Base-by-base conservation (phyloP, 2,797 vertebrate genomes). In the Aphelocoma californica region DNA sequence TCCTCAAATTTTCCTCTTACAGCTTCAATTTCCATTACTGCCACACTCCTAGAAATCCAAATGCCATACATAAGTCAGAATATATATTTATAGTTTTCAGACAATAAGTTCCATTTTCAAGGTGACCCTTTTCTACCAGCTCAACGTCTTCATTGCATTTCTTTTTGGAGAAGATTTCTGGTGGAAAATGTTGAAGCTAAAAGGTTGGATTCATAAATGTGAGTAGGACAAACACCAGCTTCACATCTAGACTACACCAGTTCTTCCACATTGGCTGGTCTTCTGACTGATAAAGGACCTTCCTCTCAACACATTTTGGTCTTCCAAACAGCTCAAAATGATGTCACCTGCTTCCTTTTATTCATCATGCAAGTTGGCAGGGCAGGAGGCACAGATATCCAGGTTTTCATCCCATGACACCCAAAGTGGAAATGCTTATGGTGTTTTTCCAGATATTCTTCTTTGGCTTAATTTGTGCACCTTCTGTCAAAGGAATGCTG, bases 141-240 rank as follows among this genome's bases (percentile, higher is more conserved):
- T 64, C 3, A 2, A 6, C 9, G 32, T 42, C 18, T 72, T 82
- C 9, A 38, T 29, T 65, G 24, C 4, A 9, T 65, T 93, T 90
- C 16, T 73, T 51, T 75, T 51, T 62, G 23, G 21, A 18, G 32
- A 5, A 73, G 40, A n/a, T 80, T 70, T 60, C 78, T 92, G n/a
- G 18, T 79, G 40, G 10, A 75, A 72, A 15, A 42, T 8, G 2
- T 40, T 69, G 6, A 18, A 75, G 44, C 14, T n/a, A n/a, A n/a
- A n/a, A n/a, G 4, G 4, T 60, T 77, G 60, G 31, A 70, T 45
- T 93, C 31, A 32, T 47, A 54, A 75, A 54, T 3, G 3, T 12
- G 42, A 82, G 47, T 32, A 75, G 3, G n/a, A 66, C 7, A 20
- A 79, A 53, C 0, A 0, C 1, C 42, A 81, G 0, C 12, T 13